Percentiles rank a stretch among this genome's conserved stretches.
These are phyloP conservation scores for Microctonus hyperodae DNA, from an alignment of 2,888 invertebrate genomes.

Conservation along the genomic window DNA sequence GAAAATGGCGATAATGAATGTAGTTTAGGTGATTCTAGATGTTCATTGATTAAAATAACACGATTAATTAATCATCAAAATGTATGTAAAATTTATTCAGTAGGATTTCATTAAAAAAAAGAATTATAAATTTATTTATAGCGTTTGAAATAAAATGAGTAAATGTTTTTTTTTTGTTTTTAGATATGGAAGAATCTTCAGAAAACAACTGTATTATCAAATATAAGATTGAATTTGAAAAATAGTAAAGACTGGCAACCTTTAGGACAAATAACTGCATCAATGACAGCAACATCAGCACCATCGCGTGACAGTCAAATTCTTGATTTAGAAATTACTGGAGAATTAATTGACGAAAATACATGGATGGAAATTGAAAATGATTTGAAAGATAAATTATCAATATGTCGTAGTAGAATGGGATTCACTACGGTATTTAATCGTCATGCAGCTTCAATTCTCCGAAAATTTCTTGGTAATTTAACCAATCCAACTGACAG, in stretches of 20 bases:
- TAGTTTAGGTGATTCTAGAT: constrained; percentile 54
- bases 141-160: no score
- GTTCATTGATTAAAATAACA: constrained; percentile 52
- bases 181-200: constrained; percentile 60
- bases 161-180: constrained; percentile 21
- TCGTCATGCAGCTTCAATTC: constrained; percentile 53
- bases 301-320: constrained; percentile 47
- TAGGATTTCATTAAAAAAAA: neutral
- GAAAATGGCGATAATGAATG: constrained; percentile 55
- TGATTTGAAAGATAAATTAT: constrained; percentile 50
- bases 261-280: constrained; percentile 37
- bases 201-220: constrained; percentile 48
- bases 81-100: constrained; percentile 43
- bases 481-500: constrained; percentile 39
- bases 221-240: constrained; percentile 53
- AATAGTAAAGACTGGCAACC: constrained; percentile 56
- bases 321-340: constrained; percentile 45
- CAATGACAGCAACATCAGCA: constrained; percentile 23
- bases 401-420: constrained; percentile 50
- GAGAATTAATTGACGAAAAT: constrained; percentile 39
- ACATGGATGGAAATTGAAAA: constrained; percentile 48
- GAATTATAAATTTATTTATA: neutral
- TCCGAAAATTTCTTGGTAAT: constrained; percentile 49
- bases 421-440: constrained; percentile 57
- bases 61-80: constrained; percentile 57